phyloP scores from a whole-genome alignment of 2,888 invertebrate species.

The Hemicrepidius hirtus region DNA sequence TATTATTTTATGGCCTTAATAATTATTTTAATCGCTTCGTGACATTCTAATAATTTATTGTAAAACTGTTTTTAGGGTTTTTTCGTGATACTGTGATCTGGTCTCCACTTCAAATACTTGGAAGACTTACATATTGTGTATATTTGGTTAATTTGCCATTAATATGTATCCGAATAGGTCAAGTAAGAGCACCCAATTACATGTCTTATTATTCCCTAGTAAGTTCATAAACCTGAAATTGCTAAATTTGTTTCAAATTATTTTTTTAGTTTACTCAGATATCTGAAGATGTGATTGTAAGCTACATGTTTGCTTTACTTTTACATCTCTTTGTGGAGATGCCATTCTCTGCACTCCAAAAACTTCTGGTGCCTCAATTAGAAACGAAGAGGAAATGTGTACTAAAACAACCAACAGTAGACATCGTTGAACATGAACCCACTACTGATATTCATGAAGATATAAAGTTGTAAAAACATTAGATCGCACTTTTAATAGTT shows the following conservation, averaged over 20 bases:
- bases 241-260: constrained; percentile 15
- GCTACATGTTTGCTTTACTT: constrained; percentile 61
- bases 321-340: constrained; percentile 64
- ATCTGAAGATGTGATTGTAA: constrained; percentile 57
- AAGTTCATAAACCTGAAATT: constrained; percentile 47
- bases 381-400: not conserved
- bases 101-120: constrained; percentile 60
- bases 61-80: constrained; percentile 44
- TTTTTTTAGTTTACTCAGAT: constrained; percentile 55
- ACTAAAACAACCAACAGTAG: too few species aligned
- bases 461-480: too few species aligned
- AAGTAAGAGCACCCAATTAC: constrained; percentile 56
- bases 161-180: constrained; percentile 56
- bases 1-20: too few species aligned
- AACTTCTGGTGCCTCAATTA: constrained; percentile 53
- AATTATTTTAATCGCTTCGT: too few species aligned
- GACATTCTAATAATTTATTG: too few species aligned
- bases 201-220: constrained; percentile 58
- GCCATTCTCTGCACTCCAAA: constrained; percentile 65
- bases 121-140: constrained; percentile 63
- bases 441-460: too few species aligned
- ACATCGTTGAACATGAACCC: too few species aligned
- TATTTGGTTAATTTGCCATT: constrained; percentile 62
- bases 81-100: constrained; percentile 37
- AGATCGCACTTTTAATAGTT: too few species aligned